These are phyloP conservation scores for Barbus barbus DNA, from an alignment of 2,113 vertebrate species.

Conservation along the genomic window DNA sequence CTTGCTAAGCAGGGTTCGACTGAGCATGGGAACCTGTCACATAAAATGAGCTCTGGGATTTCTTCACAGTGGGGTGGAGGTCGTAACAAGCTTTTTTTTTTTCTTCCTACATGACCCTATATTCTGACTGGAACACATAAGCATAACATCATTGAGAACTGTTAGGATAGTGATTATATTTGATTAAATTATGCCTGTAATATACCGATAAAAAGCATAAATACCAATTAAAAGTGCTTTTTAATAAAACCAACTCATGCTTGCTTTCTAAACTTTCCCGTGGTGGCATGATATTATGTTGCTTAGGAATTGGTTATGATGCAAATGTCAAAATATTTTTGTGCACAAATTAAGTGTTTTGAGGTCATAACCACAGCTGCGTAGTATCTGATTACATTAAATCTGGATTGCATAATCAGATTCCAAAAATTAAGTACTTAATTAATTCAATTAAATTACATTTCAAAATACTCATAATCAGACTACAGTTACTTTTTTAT, in stretches of 20 bases:
- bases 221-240: background rate
- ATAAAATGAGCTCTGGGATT: slow-evolving; percentile 19
- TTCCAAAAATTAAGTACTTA: too few relatives aligned
- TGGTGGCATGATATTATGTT: background rate
- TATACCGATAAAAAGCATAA: background rate
- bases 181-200: background rate
- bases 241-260: background rate
- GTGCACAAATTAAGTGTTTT: too few relatives aligned
- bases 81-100: background rate
- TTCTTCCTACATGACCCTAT: background rate
- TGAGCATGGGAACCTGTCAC: slow-evolving; percentile 37
- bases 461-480: too few relatives aligned
- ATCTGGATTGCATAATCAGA: too few relatives aligned
- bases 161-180: background rate
- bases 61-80: slow-evolving; percentile 5
- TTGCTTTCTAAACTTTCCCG: background rate
- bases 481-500: too few relatives aligned
- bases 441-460: too few relatives aligned
- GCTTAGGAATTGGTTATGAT: too few relatives aligned
- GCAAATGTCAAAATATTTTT: too few relatives aligned
- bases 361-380: too few relatives aligned
- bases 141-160: too few relatives aligned
- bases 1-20: background rate
- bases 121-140: background rate
- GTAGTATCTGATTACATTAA: too few relatives aligned